These are phyloP conservation scores for Macrobrachium nipponense DNA, from an alignment of 1,140 invertebrate genomes.

Conservation along the genomic window DNA sequence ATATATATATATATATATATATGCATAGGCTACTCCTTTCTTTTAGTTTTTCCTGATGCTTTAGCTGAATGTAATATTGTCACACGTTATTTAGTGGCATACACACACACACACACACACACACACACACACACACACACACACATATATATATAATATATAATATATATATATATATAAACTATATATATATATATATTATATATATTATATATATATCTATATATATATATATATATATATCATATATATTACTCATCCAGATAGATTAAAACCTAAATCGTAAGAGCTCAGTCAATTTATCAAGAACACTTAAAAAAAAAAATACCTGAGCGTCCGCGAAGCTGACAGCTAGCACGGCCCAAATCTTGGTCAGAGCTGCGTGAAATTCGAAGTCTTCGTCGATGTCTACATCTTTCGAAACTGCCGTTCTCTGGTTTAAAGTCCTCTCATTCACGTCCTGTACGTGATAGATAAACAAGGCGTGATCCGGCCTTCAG, in stretches of 20 bases:
- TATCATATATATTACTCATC: not conserved
- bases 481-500: no score
- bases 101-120: no score
- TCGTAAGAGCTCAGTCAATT: no score
- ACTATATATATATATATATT: conserved; percentile 41
- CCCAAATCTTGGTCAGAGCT: conserved; percentile 64
- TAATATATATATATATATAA: conserved; percentile 35
- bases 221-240: conserved; percentile 22
- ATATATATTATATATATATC: conserved; percentile 29
- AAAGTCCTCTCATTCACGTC: conserved; percentile 44
- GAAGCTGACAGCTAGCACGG: conserved; percentile 46
- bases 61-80: no score
- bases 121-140: not conserved
- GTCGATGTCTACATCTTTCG: conserved; percentile 58
- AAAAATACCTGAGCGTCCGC: conserved; percentile 38
- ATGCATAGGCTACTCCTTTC: not conserved
- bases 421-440: conserved; percentile 63
- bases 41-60: no score
- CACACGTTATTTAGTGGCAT: not conserved
- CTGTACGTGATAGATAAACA: not conserved
- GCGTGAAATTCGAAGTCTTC: conserved; percentile 57
- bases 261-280: no score
- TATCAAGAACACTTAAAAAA: not conserved
- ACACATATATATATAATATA: conserved; percentile 17
- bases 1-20: conserved; percentile 6